Conservation (phyloP, 2,113 vertebrate species). For the Dascyllus trimaculatus region DNA sequence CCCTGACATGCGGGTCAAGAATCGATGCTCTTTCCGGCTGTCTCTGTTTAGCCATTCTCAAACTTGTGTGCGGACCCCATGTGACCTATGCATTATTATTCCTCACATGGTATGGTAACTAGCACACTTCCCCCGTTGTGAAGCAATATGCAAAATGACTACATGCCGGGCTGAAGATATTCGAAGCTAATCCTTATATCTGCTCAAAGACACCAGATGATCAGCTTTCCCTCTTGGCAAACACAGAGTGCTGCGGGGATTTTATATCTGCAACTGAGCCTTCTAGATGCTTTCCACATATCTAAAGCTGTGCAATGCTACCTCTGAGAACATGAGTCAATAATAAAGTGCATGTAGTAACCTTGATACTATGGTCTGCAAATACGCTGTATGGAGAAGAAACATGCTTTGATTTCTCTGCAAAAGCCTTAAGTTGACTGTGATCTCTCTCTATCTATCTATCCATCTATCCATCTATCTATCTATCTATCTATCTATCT, state of each 20-base stretch:
- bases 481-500: not conserved
- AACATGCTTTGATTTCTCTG: not conserved
- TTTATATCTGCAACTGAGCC: constrained; percentile 51
- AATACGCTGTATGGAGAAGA: constrained; percentile 7
- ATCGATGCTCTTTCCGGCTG: not conserved
- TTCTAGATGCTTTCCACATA: constrained; percentile 25
- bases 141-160: constrained; percentile 63
- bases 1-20: constrained; percentile 38
- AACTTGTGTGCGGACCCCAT: constrained; percentile 33
- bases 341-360: constrained; percentile 14
- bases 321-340: constrained; percentile 38
- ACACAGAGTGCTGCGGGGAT: constrained; percentile 44
- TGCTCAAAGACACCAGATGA: constrained; percentile 69
- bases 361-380: not conserved
- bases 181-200: constrained; percentile 72
- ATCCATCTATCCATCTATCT: not conserved
- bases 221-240: constrained; percentile 64
- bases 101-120: constrained; percentile 42
- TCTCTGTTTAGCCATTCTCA: constrained; percentile 34
- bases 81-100: constrained; percentile 60
- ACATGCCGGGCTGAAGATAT: constrained; percentile 64
- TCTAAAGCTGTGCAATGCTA: constrained; percentile 24
- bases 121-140: constrained; percentile 50
- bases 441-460: not conserved
- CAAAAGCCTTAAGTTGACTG: not conserved